Evolutionary conservation across 2,113 vertebrate species (phyloP).

Genomic region (Bettongia penicillata): DNA sequence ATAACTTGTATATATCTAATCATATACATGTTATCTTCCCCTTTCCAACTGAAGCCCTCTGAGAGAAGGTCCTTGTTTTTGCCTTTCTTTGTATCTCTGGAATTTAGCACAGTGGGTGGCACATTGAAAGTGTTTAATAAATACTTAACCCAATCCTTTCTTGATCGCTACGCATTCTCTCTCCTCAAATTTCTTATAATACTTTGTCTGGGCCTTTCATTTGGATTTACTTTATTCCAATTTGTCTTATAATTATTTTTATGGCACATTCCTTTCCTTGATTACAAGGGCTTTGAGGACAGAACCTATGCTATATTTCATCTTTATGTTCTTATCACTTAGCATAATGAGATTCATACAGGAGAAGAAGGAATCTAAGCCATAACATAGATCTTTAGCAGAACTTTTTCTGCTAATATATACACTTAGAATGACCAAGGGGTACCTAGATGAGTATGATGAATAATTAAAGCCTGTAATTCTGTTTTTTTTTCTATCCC

Average conservation of each 20-base stretch:
- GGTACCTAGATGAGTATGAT: background rate
- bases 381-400: background rate
- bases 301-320: background rate
- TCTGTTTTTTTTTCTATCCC: background rate
- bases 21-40: background rate
- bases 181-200: background rate
- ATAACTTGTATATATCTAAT: background rate
- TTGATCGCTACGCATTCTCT: background rate
- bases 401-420: background rate
- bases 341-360: background rate
- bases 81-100: background rate
- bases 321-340: background rate
- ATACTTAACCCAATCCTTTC: background rate
- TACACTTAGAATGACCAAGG: background rate
- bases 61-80: background rate
- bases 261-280: background rate
- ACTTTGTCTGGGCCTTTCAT: background rate
- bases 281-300: background rate
- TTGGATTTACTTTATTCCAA: background rate
- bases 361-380: background rate
- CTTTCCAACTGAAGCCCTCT: background rate
- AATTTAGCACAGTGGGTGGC: background rate
- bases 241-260: background rate
- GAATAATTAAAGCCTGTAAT: background rate
- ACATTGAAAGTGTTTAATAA: background rate